Conservation (phyloP, 2,888 invertebrate species). For the Eupithecia dodoneata region DNA sequence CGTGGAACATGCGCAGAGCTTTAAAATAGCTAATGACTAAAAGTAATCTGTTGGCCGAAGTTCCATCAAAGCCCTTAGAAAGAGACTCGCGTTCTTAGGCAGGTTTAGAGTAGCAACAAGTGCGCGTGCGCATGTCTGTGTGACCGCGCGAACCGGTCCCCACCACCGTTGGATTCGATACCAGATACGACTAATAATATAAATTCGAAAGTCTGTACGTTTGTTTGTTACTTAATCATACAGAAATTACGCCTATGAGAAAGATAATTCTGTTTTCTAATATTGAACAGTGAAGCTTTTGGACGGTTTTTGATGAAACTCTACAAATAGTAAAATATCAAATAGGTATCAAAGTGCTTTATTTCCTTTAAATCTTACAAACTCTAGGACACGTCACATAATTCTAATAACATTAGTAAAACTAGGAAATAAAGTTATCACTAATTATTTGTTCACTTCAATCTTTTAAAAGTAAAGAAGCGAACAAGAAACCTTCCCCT, state of each 20-base stretch:
- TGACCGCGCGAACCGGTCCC: conserved; percentile 67
- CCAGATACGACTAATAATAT: conserved; percentile 51
- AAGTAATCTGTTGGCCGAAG: conserved; percentile 4
- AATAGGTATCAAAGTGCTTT: no score
- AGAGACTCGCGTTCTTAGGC: conserved; percentile 2
- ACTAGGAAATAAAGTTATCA: no score
- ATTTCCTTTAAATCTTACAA: no score
- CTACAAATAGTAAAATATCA: neutral
- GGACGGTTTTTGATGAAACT: neutral
- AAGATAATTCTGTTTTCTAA: conserved; percentile 2
- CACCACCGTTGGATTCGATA: conserved; percentile 72
- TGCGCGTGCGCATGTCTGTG: conserved; percentile 5
- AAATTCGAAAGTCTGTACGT: conserved; percentile 18
- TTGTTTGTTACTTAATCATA: conserved; percentile 8
- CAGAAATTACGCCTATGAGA: conserved; percentile 7
- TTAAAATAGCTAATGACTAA: neutral
- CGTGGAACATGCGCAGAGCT: no score
- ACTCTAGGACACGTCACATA: no score
- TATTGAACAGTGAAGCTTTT: neutral
- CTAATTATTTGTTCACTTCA: no score
- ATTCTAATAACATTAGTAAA: no score
- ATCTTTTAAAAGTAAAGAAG: no score
- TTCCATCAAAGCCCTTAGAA: conserved; percentile 14
- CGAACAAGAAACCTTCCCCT: no score
- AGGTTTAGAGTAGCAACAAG: conserved; percentile 17